Evolutionary conservation across 2,797 vertebrate genomes (phyloP).

Genomic region (Lepidocolaptes lacrymiger): DNA sequence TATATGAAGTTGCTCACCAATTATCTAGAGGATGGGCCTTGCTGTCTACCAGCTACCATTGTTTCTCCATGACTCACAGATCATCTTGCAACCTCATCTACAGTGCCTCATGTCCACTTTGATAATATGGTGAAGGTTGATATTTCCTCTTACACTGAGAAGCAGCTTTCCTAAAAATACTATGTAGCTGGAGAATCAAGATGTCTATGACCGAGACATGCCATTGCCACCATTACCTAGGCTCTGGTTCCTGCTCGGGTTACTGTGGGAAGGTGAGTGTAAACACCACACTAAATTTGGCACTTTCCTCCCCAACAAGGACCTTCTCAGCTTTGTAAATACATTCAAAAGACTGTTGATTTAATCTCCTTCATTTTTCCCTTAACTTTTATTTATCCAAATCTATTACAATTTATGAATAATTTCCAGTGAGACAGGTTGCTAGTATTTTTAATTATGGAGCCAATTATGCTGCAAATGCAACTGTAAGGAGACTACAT

Average conservation of each 20-base stretch:
- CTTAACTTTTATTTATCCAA: background rate
- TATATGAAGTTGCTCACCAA: background rate
- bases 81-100: background rate
- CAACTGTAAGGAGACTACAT: background rate
- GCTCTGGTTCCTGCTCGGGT: background rate
- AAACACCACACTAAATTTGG: background rate
- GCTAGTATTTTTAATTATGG: background rate
- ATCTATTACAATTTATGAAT: background rate
- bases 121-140: background rate
- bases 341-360: background rate
- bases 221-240: background rate
- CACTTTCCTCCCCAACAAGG: background rate
- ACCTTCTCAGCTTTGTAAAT: background rate
- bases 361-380: background rate
- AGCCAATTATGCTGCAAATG: background rate
- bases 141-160: background rate
- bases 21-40: background rate
- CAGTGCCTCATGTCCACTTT: background rate
- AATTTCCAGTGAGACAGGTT: background rate
- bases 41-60: background rate
- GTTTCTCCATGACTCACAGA: background rate
- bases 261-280: background rate
- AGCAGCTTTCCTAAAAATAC: background rate
- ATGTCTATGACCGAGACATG: background rate
- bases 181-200: background rate